A percentile compares a stretch with the other conserved stretches of the same genome.
Conservation (phyloP, 2,113 vertebrate genomes). For the Rhodinocichla rosea region DNA sequence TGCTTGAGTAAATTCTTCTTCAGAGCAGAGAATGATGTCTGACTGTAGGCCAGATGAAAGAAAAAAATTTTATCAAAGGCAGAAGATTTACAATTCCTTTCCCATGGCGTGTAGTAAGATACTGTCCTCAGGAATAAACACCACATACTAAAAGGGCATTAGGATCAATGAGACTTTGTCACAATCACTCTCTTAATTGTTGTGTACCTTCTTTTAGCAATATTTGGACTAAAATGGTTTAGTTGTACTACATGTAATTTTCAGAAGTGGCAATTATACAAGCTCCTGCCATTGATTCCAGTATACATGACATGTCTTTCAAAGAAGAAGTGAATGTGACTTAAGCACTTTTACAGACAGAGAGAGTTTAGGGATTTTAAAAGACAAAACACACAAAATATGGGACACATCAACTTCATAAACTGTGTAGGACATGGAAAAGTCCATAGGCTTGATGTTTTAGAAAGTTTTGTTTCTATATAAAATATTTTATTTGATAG, state of each 20-base stretch:
- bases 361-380: neutral
- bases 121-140: neutral
- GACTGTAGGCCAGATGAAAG: neutral
- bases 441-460: neutral
- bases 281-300: neutral
- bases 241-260: neutral
- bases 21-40: neutral
- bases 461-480: neutral
- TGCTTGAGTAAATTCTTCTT: neutral
- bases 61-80: neutral
- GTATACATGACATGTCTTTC: neutral
- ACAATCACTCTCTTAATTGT: neutral
- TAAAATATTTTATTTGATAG: neutral
- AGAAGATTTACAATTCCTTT: neutral
- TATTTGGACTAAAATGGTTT: neutral
- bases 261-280: neutral
- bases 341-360: neutral
- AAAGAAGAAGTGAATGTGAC: neutral
- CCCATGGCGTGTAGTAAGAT: neutral
- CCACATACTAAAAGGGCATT: neutral
- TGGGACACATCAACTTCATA: neutral
- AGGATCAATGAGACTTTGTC: neutral
- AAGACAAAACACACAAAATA: neutral
- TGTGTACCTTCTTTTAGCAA: neutral
- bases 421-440: neutral